Evolutionary conservation across 1,140 invertebrate genomes (phyloP), one percentile per base, ranked within the genome.

Genomic region (Pollicipes pollicipes): DNA sequence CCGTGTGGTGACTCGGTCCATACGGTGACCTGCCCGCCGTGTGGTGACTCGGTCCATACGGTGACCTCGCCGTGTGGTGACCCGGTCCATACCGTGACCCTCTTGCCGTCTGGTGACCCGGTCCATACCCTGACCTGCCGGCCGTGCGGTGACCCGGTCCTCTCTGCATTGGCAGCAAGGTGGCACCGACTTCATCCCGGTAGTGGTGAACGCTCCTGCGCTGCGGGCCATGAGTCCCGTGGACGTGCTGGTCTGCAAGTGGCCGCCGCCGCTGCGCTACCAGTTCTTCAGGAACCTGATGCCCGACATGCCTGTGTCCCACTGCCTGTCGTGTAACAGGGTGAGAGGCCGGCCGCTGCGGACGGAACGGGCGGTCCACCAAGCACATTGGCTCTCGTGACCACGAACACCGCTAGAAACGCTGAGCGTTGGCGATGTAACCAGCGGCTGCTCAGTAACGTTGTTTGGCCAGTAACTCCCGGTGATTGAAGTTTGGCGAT

Each of bases 231-330:
- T 97, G 80, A 90, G 90, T 74, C 86, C 88, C 0, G 86, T 85
- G 30, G 88, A 88, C 74, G 88, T 98, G 21, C 84, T 98, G 69
- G 85, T 95, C 29, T 86, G 90, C 32, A 87, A 88, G 75, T 89
- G 89, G 84, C 86, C 85, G 29, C 80, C 84, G 71, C 92, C 93
- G 27, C 82, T 95, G 27, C 81, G 84, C 71, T 90, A 87, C 72
- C 83, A 87, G 74, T 96, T 90, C 81, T 98, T 90, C 80, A 85
- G 90, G 73, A 97, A 97, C 79, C 84, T 98, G 69, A 83, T 99
- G 78, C 90, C 95, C 0, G 95, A 97, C 80, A 84, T 98, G 66
- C 89, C 91, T 72, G 87, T 98, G 0, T 89, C 88, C 16, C 84
- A 87, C 73, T 99, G 97, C 79, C 82, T 86, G 45, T 85, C 86